Percentiles rank a stretch among this genome's conserved stretches.
phyloP scores from a whole-genome alignment of 2,888 invertebrate genomes.

The Pristionchus exspectatus region DNA sequence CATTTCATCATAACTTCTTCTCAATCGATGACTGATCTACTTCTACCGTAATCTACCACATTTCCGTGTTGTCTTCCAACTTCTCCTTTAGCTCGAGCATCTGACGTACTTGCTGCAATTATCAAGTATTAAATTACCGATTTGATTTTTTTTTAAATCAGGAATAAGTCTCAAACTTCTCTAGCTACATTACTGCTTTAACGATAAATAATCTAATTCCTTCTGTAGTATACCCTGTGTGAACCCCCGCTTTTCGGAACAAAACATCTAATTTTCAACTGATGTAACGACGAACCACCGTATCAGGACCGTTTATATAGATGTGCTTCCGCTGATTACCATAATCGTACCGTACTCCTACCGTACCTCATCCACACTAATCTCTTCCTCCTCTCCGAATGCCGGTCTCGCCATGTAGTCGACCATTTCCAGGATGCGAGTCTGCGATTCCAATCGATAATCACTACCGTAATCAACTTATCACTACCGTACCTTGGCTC shows the following conservation, averaged over 20 bases:
- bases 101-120: constrained; percentile 5
- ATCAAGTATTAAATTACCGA: not conserved
- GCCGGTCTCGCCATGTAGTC: not conserved
- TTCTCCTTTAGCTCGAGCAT: constrained; percentile 26
- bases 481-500: constrained; percentile 28
- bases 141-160: not conserved
- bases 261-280: no score
- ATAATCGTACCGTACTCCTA: constrained; percentile 2
- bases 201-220: no score
- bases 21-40: not conserved
- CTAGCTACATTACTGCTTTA: no score
- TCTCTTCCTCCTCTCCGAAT: not conserved
- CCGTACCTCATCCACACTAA: constrained; percentile 41
- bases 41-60: constrained; percentile 20
- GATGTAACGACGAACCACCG: not conserved
- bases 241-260: no score
- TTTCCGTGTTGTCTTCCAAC: not conserved
- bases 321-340: not conserved
- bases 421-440: constrained; percentile 11
- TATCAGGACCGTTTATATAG: no score
- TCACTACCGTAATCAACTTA: not conserved
- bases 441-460: not conserved
- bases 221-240: no score
- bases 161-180: not conserved
- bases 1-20: not conserved